These are phyloP conservation scores for Catotricha subobsoleta DNA, from an alignment of 2,888 invertebrate species.

Conservation along the genomic window DNA sequence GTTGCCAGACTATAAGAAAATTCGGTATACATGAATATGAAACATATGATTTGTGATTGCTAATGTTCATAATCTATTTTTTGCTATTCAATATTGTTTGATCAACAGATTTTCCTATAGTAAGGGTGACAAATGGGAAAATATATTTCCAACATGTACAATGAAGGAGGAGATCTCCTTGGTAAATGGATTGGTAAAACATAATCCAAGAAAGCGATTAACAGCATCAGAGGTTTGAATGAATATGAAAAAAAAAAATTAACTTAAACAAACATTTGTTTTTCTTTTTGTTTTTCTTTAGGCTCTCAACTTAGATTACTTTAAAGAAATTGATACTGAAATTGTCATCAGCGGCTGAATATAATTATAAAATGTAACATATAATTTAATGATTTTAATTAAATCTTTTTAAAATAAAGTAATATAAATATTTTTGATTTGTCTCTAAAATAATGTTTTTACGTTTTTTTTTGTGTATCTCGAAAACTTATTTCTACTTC, in stretches of 20 bases:
- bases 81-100: background rate
- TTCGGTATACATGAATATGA: slow-evolving; percentile 31
- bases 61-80: background rate
- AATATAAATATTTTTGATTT: no score
- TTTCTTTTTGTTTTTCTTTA: no score
- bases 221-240: slow-evolving; percentile 48
- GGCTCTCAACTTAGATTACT: no score
- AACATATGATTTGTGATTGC: background rate
- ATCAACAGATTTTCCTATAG: slow-evolving; percentile 47
- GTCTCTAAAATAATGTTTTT: no score
- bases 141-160: slow-evolving; percentile 56
- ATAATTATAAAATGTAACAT: no score
- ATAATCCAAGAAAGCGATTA: slow-evolving; percentile 59
- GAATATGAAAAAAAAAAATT: background rate
- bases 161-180: slow-evolving; percentile 54
- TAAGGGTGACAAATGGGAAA: slow-evolving; percentile 57
- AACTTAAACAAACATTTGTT: no score
- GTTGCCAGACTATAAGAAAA: slow-evolving; percentile 90
- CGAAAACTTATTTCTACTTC: no score
- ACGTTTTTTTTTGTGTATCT: no score
- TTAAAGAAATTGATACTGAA: no score
- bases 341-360: no score
- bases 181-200: slow-evolving; percentile 58
- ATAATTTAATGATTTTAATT: no score
- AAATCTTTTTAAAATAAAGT: no score